Evolutionary conservation across 2,113 vertebrate species (phyloP).

Genomic region (Cacatua alba): DNA sequence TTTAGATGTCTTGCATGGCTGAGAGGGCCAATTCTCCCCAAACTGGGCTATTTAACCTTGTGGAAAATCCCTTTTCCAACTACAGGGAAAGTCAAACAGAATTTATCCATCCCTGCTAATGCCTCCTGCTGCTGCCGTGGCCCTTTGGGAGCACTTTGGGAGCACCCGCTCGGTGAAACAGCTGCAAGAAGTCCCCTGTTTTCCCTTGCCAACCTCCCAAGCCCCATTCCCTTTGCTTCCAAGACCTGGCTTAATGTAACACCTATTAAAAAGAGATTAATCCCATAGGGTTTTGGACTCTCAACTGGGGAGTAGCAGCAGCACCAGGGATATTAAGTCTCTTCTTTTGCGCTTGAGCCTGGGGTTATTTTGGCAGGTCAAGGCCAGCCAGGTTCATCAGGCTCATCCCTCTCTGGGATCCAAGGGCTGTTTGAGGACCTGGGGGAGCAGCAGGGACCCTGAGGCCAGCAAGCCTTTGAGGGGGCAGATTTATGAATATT

Average conservation of each 20-base stretch:
- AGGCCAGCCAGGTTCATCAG: neutral
- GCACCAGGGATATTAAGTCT: neutral
- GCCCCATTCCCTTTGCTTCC: neutral
- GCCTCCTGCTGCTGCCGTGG: neutral
- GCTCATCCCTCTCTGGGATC: neutral
- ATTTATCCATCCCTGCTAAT: neutral
- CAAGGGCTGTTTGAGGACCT: neutral
- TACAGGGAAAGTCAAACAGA: neutral
- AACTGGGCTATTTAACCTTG: neutral
- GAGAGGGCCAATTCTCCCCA: neutral
- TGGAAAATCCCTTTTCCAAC: neutral
- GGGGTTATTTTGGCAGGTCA: neutral
- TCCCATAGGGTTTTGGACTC: neutral
- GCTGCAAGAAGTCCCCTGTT: neutral
- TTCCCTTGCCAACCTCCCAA: neutral
- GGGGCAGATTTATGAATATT: neutral
- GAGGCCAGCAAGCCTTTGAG: fast-evolving
- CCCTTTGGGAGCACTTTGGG: neutral
- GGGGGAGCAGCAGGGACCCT: neutral
- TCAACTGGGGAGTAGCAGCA: neutral
- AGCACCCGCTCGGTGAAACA: neutral
- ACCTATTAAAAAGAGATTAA: neutral
- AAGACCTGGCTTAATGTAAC: neutral
- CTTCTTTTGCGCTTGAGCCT: neutral
- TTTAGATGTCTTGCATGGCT: neutral